Evolutionary conservation across 2,113 vertebrate genomes (phyloP).

Genomic region (Apteryx mantelli): DNA sequence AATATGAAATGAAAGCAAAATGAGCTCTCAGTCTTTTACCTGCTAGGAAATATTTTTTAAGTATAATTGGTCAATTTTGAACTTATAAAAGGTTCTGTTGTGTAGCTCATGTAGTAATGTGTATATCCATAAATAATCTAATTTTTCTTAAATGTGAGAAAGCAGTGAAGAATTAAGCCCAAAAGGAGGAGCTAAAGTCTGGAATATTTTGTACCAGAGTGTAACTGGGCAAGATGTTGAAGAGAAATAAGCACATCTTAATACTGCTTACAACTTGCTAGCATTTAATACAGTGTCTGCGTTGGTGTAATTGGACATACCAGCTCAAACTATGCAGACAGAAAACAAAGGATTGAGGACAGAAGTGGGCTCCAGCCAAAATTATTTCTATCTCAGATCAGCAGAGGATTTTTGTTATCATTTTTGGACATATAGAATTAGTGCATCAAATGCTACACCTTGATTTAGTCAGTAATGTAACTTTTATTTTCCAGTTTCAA

Average conservation of each 20-base stretch:
- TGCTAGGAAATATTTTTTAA: neutral
- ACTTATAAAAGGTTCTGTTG: neutral
- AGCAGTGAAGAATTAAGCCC: neutral
- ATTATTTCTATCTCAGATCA: neutral
- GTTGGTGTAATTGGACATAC: neutral
- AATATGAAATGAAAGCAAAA: neutral
- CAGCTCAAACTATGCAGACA: neutral
- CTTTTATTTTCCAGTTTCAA: constrained; percentile 58
- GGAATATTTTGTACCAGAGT: neutral
- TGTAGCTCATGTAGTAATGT: neutral
- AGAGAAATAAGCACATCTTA: neutral
- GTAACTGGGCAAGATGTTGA: neutral
- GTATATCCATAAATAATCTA: neutral
- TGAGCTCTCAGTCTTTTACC: neutral
- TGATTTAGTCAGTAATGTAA: neutral
- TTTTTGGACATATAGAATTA: constrained; percentile 26
- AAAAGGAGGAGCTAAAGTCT: neutral
- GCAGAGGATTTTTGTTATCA: neutral
- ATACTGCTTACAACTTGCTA: neutral
- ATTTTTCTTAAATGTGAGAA: neutral
- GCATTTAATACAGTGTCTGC: neutral
- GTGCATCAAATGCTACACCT: constrained; percentile 16
- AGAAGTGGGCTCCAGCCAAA: neutral
- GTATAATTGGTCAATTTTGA: neutral
- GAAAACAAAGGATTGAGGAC: neutral